A percentile compares a stretch with the other conserved stretches of the same genome.
Conservation (phyloP, 1,140 invertebrate genomes). For the Sipha flava region DNA sequence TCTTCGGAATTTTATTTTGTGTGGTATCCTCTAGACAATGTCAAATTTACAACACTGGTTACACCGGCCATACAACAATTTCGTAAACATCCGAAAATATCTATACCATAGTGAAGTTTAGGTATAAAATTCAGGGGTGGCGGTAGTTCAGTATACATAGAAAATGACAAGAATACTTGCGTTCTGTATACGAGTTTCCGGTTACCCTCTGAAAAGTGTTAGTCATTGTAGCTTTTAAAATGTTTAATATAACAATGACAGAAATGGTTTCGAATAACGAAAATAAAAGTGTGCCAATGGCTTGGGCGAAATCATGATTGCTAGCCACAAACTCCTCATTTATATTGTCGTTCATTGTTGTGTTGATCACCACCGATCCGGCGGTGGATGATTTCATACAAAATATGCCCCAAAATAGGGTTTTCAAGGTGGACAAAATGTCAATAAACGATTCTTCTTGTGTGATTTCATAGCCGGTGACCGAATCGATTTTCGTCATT, state of each 20-base stretch:
- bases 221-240: slow-evolving; percentile 71
- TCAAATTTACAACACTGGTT: too few relatives aligned
- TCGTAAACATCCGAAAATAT: neutral
- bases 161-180: slow-evolving; percentile 40
- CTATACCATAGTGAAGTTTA: neutral
- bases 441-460: slow-evolving; percentile 51
- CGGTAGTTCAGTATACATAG: neutral
- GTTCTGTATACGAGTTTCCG: slow-evolving; percentile 51
- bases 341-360: neutral
- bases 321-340: slow-evolving; percentile 27
- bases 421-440: slow-evolving; percentile 52
- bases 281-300: slow-evolving; percentile 55
- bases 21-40: too few relatives aligned
- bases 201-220: slow-evolving; percentile 60
- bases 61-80: neutral
- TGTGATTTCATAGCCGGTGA: slow-evolving; percentile 44
- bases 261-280: slow-evolving; percentile 57
- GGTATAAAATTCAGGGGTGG: neutral
- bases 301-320: slow-evolving; percentile 52
- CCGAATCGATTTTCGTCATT: slow-evolving; percentile 52
- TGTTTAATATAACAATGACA: slow-evolving; percentile 63
- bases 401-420: slow-evolving; percentile 67
- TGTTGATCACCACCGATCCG: slow-evolving; percentile 54
- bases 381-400: slow-evolving; percentile 58
- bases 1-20: too few relatives aligned